phyloP scores from a whole-genome alignment of 2,113 vertebrate genomes.

The Ptyas mucosa region DNA sequence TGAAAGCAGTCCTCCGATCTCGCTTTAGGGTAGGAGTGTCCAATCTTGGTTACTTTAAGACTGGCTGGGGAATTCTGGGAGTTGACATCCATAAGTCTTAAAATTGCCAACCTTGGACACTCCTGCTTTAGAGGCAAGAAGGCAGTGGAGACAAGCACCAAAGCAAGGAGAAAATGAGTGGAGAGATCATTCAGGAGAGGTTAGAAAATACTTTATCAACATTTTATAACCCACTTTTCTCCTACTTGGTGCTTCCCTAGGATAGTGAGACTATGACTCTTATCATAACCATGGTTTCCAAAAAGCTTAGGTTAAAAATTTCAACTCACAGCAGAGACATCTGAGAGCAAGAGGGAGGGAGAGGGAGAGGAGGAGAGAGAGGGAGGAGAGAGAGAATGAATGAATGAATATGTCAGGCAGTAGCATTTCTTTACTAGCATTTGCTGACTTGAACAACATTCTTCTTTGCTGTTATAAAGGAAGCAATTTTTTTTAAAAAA shows the following conservation, averaged over 20 bases:
- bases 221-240: not conserved
- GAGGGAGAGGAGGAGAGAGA: not conserved
- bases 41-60: not conserved
- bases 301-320: not conserved
- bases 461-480: not conserved
- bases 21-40: slow-evolving; percentile 23
- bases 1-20: slow-evolving; percentile 11
- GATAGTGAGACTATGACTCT: not conserved
- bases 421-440: not conserved
- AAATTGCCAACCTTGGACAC: not conserved
- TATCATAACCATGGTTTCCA: not conserved
- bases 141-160: slow-evolving; percentile 19
- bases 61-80: not conserved
- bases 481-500: slow-evolving; percentile 37
- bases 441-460: not conserved
- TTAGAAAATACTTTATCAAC: not conserved
- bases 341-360: not conserved
- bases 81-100: not conserved
- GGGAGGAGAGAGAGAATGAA: no score
- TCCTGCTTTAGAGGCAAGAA: slow-evolving; percentile 42
- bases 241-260: not conserved
- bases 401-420: not conserved
- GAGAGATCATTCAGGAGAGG: not conserved
- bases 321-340: not conserved
- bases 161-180: not conserved